Base-by-base conservation (phyloP, 2,113 vertebrate genomes). In the Dolichallabes microphthalmus region DNA sequence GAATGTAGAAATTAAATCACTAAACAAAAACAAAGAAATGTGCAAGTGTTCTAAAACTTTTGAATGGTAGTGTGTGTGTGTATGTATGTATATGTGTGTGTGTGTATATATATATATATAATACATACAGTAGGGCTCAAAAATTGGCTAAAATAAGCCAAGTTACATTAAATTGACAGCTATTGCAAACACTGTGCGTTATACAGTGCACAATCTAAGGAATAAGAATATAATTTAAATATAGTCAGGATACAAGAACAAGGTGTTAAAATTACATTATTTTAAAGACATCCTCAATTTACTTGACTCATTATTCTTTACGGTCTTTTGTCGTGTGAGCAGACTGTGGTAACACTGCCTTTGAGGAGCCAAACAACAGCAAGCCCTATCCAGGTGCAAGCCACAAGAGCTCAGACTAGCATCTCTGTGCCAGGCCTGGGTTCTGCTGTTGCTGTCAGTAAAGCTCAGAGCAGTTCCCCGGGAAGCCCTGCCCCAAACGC, bases 331-430 rank as follows among this genome's bases (percentile, higher is more conserved):
- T 1, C 71, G 25, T 52, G 45, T 61, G 12, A 82, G 32, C 79
- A 98, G 94, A 89, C 96, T 30, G 94, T 98, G 91, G 95, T 98
- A 88, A 96, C 97, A 22, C 89, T 99, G 84, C 97, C 98, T 2
- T 91, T 98, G 55, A 97, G 98, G 91, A 93, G 93, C 32, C 96
- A 96, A 86, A 91, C 94, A 1, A 74, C 89, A 0, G 90, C 92
- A 55, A 95, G 94, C 90, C 94, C 94, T 0, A 93, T 94, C 50
- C 95, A 96, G 73, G 94, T 94, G 74, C 95, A 97, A 1, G 80
- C 94, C 90, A 88, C 89, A 91, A 7, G 94, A 82, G 68, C 80
- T 76, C 95, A 95, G 78, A 57, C 93, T 0, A 90, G 92, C 19
- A 91, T 98, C 61, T 93, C 96, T 0, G 95, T 98, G 85, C 93